Conservation (phyloP, 1,140 invertebrate species). For the Spodoptera litura region DNA sequence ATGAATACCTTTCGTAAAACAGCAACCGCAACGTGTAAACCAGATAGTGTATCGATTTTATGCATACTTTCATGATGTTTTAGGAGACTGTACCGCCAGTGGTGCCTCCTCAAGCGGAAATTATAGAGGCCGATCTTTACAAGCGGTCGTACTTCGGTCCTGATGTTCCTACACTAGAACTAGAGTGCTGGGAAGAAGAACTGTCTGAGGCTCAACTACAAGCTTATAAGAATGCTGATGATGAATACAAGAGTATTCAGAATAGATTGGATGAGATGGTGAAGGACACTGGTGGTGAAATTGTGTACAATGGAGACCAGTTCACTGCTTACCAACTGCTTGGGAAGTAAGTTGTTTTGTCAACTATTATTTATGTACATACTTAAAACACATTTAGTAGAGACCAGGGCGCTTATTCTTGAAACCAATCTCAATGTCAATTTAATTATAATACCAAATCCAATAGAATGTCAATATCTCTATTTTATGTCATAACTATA, state of each 20-base stretch:
- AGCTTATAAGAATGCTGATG: conserved; percentile 86
- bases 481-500: no score
- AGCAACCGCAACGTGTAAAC: background rate
- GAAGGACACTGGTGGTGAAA: conserved; percentile 87
- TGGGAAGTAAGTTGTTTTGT: conserved; percentile 80
- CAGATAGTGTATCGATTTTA: background rate
- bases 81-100: conserved; percentile 62
- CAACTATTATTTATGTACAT: no score
- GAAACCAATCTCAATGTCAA: no score
- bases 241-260: conserved; percentile 88
- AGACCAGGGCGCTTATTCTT: no score
- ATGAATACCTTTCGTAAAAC: background rate
- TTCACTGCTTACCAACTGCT: conserved; percentile 87
- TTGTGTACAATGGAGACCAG: conserved; percentile 87
- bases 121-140: conserved; percentile 81
- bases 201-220: conserved; percentile 88
- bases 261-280: conserved; percentile 86
- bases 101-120: conserved; percentile 76
- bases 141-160: conserved; percentile 83
- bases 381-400: no score
- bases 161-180: conserved; percentile 86
- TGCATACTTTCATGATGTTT: conserved; percentile 19
- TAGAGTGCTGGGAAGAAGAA: conserved; percentile 90
- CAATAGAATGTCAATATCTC: no score
- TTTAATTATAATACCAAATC: no score